phyloP scores from a whole-genome alignment of 2,113 vertebrate genomes.

The Xenopus borealis region DNA sequence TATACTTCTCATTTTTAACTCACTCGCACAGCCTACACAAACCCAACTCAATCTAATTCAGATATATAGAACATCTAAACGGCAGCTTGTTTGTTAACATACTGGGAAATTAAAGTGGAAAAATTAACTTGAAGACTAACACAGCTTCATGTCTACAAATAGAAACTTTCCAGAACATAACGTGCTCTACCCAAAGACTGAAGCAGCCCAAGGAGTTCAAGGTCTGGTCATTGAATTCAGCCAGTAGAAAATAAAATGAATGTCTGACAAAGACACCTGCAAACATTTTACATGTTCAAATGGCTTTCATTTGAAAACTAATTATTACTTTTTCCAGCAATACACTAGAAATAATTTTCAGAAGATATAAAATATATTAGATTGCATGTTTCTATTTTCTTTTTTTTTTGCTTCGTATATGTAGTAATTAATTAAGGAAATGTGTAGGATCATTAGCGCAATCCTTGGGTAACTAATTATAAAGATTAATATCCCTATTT shows the following conservation, averaged over 20 bases:
- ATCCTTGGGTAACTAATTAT: neutral
- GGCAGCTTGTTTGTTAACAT: constrained; percentile 27
- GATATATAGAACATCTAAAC: constrained; percentile 1
- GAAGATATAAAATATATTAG: constrained; percentile 3
- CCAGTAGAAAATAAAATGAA: constrained; percentile 61
- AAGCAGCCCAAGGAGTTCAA: constrained; percentile 60
- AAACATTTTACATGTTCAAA: constrained; percentile 54
- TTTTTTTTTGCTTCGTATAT: neutral
- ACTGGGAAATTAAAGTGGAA: constrained; percentile 35
- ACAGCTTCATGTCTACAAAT: constrained; percentile 52
- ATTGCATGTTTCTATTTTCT: constrained; percentile 32
- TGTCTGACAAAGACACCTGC: constrained; percentile 62
- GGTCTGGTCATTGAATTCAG: constrained; percentile 60
- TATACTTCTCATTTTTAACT: too few species aligned
- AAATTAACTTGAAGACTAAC: constrained; percentile 49
- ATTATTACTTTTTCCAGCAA: constrained; percentile 8
- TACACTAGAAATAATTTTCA: constrained; percentile 8
- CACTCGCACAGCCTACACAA: neutral
- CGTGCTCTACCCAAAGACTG: constrained; percentile 53
- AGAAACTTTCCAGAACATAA: constrained; percentile 59
- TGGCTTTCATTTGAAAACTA: constrained; percentile 44
- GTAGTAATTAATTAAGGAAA: too few species aligned
- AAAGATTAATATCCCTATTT: constrained; percentile 23
- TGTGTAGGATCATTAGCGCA: too few species aligned
- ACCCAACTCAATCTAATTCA: constrained; percentile 13